phyloP scores from a whole-genome alignment of 2,113 vertebrate species.

The Anguilla rostrata region DNA sequence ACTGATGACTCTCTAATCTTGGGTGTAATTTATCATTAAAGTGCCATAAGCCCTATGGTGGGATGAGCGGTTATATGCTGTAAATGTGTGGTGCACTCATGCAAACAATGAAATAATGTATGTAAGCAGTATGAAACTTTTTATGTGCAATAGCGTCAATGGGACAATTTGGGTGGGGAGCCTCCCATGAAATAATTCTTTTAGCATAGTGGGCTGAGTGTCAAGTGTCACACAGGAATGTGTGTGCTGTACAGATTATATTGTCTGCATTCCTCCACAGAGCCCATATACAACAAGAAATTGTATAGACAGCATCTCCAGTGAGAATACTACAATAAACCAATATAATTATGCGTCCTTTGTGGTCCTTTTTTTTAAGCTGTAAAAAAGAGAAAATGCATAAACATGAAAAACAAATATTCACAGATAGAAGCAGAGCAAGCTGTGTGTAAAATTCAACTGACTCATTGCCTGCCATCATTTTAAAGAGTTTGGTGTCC shows the following conservation, averaged over 20 bases:
- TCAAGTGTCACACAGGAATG: neutral
- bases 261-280: no score
- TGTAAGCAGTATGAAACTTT: neutral
- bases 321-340: no score
- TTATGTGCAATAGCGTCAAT: neutral
- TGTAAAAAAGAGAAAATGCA: no score
- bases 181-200: neutral
- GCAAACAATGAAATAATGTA: neutral
- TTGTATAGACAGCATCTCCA: no score
- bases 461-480: no score
- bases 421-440: no score
- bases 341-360: no score
- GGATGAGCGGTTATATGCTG: slow-evolving; percentile 4
- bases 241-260: neutral
- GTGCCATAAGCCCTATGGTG: slow-evolving; percentile 9
- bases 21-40: slow-evolving; percentile 16
- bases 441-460: no score
- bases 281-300: no score
- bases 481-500: no score
- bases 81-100: neutral
- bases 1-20: slow-evolving; percentile 13
- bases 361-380: no score
- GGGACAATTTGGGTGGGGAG: neutral
- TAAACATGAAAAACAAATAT: no score
- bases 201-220: neutral